These are phyloP conservation scores for Balaeniceps rex DNA, from an alignment of 2,113 vertebrate genomes.

Conservation along the genomic window DNA sequence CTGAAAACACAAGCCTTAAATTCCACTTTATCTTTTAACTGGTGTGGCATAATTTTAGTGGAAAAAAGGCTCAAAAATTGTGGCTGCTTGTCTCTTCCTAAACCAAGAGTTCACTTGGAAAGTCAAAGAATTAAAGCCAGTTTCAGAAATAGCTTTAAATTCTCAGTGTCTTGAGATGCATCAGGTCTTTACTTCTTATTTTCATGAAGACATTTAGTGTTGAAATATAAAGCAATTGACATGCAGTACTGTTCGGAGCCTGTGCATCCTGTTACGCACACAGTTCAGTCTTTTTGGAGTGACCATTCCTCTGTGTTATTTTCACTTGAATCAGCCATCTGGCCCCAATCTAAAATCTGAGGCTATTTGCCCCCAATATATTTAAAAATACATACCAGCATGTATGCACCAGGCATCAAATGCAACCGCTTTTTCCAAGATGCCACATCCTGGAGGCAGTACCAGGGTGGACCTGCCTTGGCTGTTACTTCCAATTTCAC, in stretches of 20 bases:
- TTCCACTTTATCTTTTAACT: neutral
- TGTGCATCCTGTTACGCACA: neutral
- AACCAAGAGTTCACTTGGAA: neutral
- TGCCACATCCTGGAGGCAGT: neutral
- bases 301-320: neutral
- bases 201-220: neutral
- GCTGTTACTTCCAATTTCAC: neutral
- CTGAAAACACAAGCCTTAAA: neutral
- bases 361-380: neutral
- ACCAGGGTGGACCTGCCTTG: neutral
- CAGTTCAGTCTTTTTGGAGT: neutral
- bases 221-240: neutral
- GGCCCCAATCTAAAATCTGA: neutral
- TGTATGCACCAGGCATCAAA: neutral
- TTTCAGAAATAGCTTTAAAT: slow-evolving; percentile 12
- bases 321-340: neutral
- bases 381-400: neutral
- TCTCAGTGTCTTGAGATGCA: neutral
- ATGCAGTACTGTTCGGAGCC: neutral
- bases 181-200: neutral
- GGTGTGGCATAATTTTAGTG: neutral
- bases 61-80: neutral
- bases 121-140: neutral
- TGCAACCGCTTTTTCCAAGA: neutral
- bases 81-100: neutral